Percentiles rank a stretch among this genome's conserved stretches.
Conservation (phyloP, 2,113 vertebrate genomes). For the Machaerirhynchus nigripectus region DNA sequence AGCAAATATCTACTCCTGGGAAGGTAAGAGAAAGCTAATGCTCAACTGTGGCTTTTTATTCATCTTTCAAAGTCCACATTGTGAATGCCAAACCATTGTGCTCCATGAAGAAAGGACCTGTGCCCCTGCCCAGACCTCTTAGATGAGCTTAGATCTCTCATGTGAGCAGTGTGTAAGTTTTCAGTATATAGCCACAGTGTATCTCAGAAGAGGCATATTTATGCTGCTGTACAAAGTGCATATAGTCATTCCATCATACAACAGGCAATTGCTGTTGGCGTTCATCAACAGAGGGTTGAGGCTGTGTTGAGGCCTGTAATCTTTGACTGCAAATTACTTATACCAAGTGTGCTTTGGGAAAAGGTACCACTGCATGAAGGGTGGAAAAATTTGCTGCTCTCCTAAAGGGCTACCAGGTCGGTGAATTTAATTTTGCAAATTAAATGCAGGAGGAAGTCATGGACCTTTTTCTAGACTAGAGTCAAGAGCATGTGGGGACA, state of each 20-base stretch:
- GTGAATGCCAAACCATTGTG: not conserved
- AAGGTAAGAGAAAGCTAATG: not conserved
- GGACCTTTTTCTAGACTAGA: not conserved
- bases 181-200: not conserved
- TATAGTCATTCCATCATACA: not conserved
- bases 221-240: not conserved
- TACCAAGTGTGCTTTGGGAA: not conserved
- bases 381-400: not conserved
- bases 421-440: not conserved
- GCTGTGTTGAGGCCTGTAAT: not conserved
- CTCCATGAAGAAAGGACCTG: not conserved
- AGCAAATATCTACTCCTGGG: not conserved
- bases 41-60: not conserved
- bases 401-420: not conserved
- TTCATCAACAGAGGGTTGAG: not conserved
- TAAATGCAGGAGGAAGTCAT: not conserved
- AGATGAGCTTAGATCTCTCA: not conserved
- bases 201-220: not conserved
- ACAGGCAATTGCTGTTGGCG: not conserved
- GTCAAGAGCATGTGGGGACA: not conserved
- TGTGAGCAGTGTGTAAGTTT: not conserved
- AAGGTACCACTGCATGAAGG: not conserved
- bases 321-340: not conserved
- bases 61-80: not conserved
- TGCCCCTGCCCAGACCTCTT: not conserved